Evolutionary conservation across 2,113 vertebrate species (phyloP), one percentile per base, ranked within the genome.

Genomic region (Crotalus viridis): DNA sequence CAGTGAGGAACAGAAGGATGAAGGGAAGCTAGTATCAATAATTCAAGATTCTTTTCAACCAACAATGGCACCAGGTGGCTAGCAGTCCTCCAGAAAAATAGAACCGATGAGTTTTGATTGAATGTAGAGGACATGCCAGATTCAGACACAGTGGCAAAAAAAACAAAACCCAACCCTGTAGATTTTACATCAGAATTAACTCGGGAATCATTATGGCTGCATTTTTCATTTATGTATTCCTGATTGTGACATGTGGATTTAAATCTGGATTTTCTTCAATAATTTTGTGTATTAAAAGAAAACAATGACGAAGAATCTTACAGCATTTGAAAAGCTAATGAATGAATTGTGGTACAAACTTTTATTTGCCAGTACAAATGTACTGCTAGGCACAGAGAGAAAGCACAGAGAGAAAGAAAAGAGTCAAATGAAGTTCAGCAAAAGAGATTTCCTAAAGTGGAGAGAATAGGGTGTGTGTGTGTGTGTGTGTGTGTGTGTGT

Each of bases 41-140:
- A 97, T 96, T 97, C 92, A 97, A n/a, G 88, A 61, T 95, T 92
- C 93, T 96, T 92, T 95, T 94, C 95, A 96, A 96, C 94, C 93
- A 94, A 92, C 87, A 90, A 17, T 33, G 94, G 55, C 96, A 96
- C 93, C 96, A 96, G 95, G 93, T 95, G 95, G 90, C n/a, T 92
- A 91, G 94, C 94, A 94, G 96, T 43, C 33, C 94, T n/a, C 87
- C 69, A 89, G 85, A 86, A 93, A 93, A 95, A 93, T 59, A 90
- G 85, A 88, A 90, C 92, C 89, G 90, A 92, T 88, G 91, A 57
- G 55, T 94, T 95, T 95, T 94, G 95, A 26, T 51, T 0, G n/a
- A 48, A 87, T 22, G 52, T 46, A 56, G 56, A 87, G 55, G n/a
- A 85, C 86, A 24, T 43, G 81, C 22, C 89, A 94, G 85, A 55